phyloP scores from a whole-genome alignment of 2,797 vertebrate genomes.

The Onychomys torridus region DNA sequence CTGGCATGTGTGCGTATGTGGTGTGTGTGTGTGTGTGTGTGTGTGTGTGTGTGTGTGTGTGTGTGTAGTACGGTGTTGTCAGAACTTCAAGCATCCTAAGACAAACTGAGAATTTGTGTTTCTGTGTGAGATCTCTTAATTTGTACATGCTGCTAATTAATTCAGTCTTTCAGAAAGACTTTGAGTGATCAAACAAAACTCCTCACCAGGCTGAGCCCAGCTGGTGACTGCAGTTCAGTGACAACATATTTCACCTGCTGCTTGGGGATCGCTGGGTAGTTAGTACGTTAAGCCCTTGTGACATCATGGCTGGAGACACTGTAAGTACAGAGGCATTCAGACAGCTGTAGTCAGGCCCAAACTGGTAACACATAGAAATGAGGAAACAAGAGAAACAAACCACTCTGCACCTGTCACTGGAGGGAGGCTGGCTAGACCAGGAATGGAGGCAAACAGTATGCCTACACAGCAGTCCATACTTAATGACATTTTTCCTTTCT shows the following conservation, averaged over 20 bases:
- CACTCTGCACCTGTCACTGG: background rate
- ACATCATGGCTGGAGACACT: constrained; percentile 3
- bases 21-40: background rate
- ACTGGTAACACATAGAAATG: background rate
- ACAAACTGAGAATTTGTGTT: constrained; percentile 76
- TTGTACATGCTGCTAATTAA: constrained; percentile 74
- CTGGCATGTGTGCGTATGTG: background rate
- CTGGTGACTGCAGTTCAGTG: background rate
- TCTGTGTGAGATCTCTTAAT: constrained; percentile 74
- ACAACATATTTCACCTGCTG: background rate
- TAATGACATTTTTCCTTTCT: background rate
- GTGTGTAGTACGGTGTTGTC: constrained; percentile 57
- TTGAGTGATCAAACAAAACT: constrained; percentile 50
- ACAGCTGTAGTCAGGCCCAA: background rate
- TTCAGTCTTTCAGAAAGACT: constrained; percentile 69
- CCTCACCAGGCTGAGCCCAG: background rate
- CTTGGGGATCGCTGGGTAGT: background rate
- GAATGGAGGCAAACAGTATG: background rate
- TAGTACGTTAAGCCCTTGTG: constrained; percentile 18
- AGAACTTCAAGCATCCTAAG: constrained; percentile 47
- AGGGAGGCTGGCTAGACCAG: background rate
- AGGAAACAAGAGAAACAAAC: background rate
- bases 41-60: background rate
- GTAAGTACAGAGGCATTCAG: constrained; percentile 5
- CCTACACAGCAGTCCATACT: rapidly evolving